Conservation (phyloP, 2,888 invertebrate genomes). For the Asteroscopus sphinx region DNA sequence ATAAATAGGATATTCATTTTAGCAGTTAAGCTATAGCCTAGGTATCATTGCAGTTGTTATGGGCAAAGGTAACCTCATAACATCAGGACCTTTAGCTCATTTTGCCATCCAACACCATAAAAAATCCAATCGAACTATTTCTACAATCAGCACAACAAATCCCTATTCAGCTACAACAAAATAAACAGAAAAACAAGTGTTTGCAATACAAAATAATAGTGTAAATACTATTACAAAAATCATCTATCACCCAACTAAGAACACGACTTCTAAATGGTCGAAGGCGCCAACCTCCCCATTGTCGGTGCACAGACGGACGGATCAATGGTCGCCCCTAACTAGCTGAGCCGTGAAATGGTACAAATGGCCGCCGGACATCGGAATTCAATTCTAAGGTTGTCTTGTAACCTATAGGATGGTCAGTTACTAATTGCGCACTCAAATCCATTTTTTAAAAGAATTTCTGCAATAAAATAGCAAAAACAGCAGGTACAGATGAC, state of each 20-base stretch:
- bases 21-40: too few relatives aligned
- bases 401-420: conserved; percentile 51
- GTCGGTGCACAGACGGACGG: conserved; percentile 79
- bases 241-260: conserved; percentile 64
- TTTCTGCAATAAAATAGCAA: conserved; percentile 16
- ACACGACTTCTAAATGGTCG: conserved; percentile 62
- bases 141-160: background rate
- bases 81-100: too few relatives aligned
- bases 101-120: too few relatives aligned
- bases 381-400: conserved; percentile 60
- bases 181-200: conserved; percentile 31
- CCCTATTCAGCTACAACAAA: conserved; percentile 6
- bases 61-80: too few relatives aligned
- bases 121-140: background rate
- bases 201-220: conserved; percentile 48
- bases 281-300: conserved; percentile 70
- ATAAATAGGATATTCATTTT: too few relatives aligned
- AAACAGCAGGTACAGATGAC: background rate
- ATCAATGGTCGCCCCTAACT: conserved; percentile 82
- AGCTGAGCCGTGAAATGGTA: conserved; percentile 82
- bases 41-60: too few relatives aligned
- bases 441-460: conserved; percentile 46
- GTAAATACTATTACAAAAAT: conserved; percentile 59
- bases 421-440: conserved; percentile 50
- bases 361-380: conserved; percentile 72